A percentile compares a stretch with the other conserved stretches of the same genome.
Conservation (phyloP, 1,140 invertebrate species). For the Drosophila baimaii region DNA sequence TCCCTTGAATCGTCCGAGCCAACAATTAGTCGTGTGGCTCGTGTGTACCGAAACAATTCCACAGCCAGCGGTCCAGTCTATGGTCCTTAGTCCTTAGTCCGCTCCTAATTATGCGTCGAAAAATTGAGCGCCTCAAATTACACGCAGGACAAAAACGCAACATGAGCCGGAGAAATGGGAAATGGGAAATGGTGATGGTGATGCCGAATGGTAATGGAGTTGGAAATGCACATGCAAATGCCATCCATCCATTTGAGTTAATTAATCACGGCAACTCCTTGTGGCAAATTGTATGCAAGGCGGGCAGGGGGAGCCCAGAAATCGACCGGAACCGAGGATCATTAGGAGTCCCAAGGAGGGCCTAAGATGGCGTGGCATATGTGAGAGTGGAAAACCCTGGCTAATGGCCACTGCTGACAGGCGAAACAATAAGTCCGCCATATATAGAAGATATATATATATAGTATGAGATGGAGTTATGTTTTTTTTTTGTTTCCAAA, state of each 20-base stretch:
- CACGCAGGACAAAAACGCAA: slow-evolving; percentile 60
- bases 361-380: slow-evolving; percentile 41
- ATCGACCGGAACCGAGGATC: slow-evolving; percentile 70
- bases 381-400: slow-evolving; percentile 45
- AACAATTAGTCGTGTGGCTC: slow-evolving; percentile 69
- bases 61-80: slow-evolving; percentile 63
- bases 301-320: slow-evolving; percentile 5
- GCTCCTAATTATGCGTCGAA: slow-evolving; percentile 65
- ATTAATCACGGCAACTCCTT: slow-evolving; percentile 71
- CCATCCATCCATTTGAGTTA: slow-evolving; percentile 30
- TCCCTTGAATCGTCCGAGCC: slow-evolving; percentile 17
- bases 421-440: slow-evolving; percentile 29
- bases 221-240: slow-evolving; percentile 62
- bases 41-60: slow-evolving; percentile 69
- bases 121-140: slow-evolving; percentile 71
- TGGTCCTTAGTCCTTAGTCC: slow-evolving; percentile 20
- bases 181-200: slow-evolving; percentile 9
- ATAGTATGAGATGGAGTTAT: too few species aligned
- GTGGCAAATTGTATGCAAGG: slow-evolving; percentile 59
- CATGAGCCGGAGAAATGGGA: slow-evolving; percentile 48
- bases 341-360: slow-evolving; percentile 41
- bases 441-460: slow-evolving; percentile 2
- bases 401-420: slow-evolving; percentile 63
- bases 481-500: neutral
- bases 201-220: slow-evolving; percentile 44